phyloP scores from a whole-genome alignment of 2,797 vertebrate genomes.

The Austrolebias charrua region DNA sequence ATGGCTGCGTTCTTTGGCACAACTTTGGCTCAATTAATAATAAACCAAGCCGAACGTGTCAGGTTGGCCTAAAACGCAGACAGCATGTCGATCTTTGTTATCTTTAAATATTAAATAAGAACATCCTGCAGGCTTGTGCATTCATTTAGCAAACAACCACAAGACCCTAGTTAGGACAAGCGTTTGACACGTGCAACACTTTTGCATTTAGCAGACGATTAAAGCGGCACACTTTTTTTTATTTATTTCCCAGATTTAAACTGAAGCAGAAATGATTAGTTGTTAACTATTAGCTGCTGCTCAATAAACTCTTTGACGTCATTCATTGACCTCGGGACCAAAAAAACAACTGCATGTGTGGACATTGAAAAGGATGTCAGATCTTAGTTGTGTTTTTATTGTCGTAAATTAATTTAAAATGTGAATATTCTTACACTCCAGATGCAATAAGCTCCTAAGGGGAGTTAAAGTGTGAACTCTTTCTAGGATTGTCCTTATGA shows the following conservation, averaged over 20 bases:
- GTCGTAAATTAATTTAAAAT: not conserved
- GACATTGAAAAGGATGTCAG: not conserved
- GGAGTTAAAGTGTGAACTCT: not conserved
- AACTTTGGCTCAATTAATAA: not conserved
- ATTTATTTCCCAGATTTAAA: slow-evolving; percentile 6
- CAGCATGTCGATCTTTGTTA: not conserved
- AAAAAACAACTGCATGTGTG: slow-evolving; percentile 4
- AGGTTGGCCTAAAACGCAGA: not conserved
- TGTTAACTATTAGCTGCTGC: not conserved
- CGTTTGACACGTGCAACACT: not conserved
- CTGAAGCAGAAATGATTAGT: slow-evolving; percentile 5
- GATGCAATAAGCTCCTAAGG: not conserved
- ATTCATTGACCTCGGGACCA: not conserved
- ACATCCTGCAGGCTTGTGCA: not conserved
- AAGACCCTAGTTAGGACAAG: too few species aligned
- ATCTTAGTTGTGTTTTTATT: not conserved
- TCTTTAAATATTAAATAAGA: not conserved
- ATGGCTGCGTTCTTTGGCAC: not conserved
- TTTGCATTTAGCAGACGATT: too few species aligned
- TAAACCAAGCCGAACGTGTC: not conserved
- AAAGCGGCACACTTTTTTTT: not conserved
- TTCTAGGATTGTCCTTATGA: not conserved
- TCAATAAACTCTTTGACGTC: slow-evolving; percentile 1
- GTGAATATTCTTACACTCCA: not conserved
- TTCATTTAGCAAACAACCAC: not conserved